Evolutionary conservation across 2,797 vertebrate genomes (phyloP).

Genomic region (Melanotaenia trifasciata): DNA sequence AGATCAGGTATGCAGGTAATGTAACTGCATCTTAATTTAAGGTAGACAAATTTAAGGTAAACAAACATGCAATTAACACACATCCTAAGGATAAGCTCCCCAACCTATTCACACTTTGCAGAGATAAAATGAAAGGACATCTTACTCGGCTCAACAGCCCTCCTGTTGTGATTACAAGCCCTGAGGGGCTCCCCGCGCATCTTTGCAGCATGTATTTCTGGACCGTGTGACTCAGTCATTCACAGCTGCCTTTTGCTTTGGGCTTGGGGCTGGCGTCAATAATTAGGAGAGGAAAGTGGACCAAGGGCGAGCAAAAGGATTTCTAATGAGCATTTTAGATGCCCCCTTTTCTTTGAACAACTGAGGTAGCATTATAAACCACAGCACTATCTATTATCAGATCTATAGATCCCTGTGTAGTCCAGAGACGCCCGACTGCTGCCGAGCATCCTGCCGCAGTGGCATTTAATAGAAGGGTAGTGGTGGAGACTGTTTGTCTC

Average conservation of each 20-base stretch:
- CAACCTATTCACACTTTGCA: conserved; percentile 8
- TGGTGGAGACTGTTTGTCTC: conserved; percentile 32
- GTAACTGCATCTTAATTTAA: conserved; percentile 6
- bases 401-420: conserved; percentile 60
- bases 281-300: conserved; percentile 67
- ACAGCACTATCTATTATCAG: conserved; percentile 60
- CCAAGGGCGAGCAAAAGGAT: conserved; percentile 50
- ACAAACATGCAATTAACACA: conserved; percentile 26
- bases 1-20: conserved; percentile 2
- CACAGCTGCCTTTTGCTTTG: conserved; percentile 51
- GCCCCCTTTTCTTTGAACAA: conserved; percentile 30
- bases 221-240: conserved; percentile 65
- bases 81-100: conserved; percentile 1
- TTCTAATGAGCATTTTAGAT: conserved; percentile 60
- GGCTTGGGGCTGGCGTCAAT: conserved; percentile 43
- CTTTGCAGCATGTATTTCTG: conserved; percentile 54
- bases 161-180: conserved; percentile 47
- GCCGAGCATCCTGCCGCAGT: conserved; percentile 57
- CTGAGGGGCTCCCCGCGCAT: conserved; percentile 42
- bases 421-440: conserved; percentile 36
- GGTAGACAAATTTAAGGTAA: conserved; percentile 23
- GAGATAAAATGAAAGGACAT: conserved; percentile 40
- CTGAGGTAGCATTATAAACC: conserved; percentile 38
- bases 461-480: conserved; percentile 51
- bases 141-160: conserved; percentile 42